Conservation (phyloP, 1,140 invertebrate species). For the Musca domestica region DNA sequence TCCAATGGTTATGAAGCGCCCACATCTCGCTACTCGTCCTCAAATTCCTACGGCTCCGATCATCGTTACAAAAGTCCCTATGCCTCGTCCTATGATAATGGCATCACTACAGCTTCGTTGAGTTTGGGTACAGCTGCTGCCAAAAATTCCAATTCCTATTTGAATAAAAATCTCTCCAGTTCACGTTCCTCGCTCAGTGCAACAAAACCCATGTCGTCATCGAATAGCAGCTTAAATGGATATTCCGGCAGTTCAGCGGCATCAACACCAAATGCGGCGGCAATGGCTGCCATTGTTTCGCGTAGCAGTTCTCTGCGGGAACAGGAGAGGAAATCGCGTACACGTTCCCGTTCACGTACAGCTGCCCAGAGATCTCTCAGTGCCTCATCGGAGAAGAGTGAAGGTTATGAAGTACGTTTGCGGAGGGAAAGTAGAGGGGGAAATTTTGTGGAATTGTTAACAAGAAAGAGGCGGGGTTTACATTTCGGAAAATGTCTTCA, state of each 20-base stretch:
- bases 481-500: no score
- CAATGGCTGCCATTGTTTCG: conserved; percentile 39
- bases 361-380: conserved; percentile 49
- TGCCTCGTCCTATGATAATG: conserved; percentile 50
- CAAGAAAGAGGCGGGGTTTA: no score
- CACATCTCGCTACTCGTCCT: conserved; percentile 28
- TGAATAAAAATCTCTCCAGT: conserved; percentile 13
- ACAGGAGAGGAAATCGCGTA: conserved; percentile 51
- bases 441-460: no score
- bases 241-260: conserved; percentile 34
- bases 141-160: conserved; percentile 32
- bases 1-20: conserved; percentile 34
- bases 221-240: conserved; percentile 44
- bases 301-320: conserved; percentile 50
- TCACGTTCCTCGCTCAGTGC: conserved; percentile 35
- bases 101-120: conserved; percentile 51
- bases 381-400: conserved; percentile 57
- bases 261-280: conserved; percentile 33
- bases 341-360: conserved; percentile 44
- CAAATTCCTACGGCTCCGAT: conserved; percentile 36
- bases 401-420: conserved; percentile 68
- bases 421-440: neutral
- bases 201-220: conserved; percentile 41
- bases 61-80: conserved; percentile 52
- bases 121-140: conserved; percentile 37